Evolutionary conservation across 1,140 invertebrate genomes (phyloP).

Genomic region (Drosophila elegans): DNA sequence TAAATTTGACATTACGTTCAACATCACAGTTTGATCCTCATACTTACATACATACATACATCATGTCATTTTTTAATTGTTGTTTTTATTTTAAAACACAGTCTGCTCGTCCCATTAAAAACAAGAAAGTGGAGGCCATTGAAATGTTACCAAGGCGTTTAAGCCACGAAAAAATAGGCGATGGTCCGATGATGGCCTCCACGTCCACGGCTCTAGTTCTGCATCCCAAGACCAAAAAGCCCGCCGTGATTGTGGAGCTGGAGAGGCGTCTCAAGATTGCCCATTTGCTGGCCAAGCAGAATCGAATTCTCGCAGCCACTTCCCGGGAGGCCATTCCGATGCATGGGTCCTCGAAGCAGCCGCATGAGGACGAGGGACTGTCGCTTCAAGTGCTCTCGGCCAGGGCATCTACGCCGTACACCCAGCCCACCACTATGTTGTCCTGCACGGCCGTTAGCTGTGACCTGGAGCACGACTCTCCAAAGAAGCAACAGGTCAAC

Average conservation of each 20-base stretch:
- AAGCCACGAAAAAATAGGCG: background rate
- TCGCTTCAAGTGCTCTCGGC: conserved; percentile 72
- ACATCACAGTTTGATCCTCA: background rate
- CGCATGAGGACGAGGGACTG: conserved; percentile 61
- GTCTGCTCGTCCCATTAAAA: conserved; percentile 10
- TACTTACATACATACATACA: background rate
- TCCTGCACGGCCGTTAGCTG: conserved; percentile 73
- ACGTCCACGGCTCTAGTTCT: conserved; percentile 42
- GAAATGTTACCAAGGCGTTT: conserved; percentile 32
- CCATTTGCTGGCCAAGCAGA: conserved; percentile 50
- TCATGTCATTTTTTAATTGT: conserved; percentile 8
- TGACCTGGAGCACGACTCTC: conserved; percentile 68
- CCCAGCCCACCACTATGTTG: conserved; percentile 56
- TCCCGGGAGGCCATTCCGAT: conserved; percentile 68
- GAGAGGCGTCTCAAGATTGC: conserved; percentile 53
- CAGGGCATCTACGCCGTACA: conserved; percentile 75
- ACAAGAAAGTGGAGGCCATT: conserved; percentile 21
- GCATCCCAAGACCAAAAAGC: conserved; percentile 61
- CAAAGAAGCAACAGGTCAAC: conserved; percentile 21
- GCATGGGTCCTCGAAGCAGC: conserved; percentile 10
- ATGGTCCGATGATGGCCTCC: background rate
- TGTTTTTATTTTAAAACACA: conserved; percentile 3
- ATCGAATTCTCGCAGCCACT: conserved; percentile 13
- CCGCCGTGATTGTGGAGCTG: conserved; percentile 40
- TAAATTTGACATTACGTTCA: background rate